Base-by-base conservation (phyloP, 2,113 vertebrate species). In the Rostratula benghalensis region DNA sequence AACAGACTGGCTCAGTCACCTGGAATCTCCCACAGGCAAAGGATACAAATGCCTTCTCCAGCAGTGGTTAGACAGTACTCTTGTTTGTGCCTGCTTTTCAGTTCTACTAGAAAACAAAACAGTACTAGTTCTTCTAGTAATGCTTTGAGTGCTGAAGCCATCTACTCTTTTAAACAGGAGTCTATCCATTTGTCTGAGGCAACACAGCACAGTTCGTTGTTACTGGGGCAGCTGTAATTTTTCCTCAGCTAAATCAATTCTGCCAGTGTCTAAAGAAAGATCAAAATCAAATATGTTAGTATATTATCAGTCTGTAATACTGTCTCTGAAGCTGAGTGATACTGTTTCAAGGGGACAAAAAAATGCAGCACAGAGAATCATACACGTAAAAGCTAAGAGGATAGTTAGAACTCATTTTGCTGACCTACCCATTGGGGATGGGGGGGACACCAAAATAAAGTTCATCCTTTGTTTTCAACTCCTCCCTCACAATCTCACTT, bases 361-460 rank as follows among this genome's bases (percentile, higher is more conserved):
- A 46, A 79, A 83, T 17, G 27, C 27, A 92, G 64, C n/a, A 63
- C 60, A 25, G 18, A 64, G 51, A 82, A 79, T 46, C 7, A 13
- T 5, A 74, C 16, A 76, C 13, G 41, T 21, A 48, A 70, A 61
- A 82, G 35, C 27, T 31, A 87, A 57, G 17, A 84, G 60, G 33
- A 69, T 1, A 69, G 60, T 15, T 9, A 46, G 20, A 81, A 51
- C 3, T 37, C 10, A 61, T 64, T 60, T 67, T 90, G 43, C 23
- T 31, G 8, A 10, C 19, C 35, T 70, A 46, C 9, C 25, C 18
- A 70, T 5, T 13, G 35, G 10, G 25, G 13, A 33, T 1, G 5
- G 8, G 6, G 1, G 3, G 1, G 5, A 30, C 5, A 46, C 8
- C 53, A 13, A 0, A 56, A 13, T 3, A 77, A 80, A 74, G n/a